These are phyloP conservation scores for Leptinotarsa juncta DNA, from an alignment of 2,888 invertebrate genomes.

Conservation along the genomic window DNA sequence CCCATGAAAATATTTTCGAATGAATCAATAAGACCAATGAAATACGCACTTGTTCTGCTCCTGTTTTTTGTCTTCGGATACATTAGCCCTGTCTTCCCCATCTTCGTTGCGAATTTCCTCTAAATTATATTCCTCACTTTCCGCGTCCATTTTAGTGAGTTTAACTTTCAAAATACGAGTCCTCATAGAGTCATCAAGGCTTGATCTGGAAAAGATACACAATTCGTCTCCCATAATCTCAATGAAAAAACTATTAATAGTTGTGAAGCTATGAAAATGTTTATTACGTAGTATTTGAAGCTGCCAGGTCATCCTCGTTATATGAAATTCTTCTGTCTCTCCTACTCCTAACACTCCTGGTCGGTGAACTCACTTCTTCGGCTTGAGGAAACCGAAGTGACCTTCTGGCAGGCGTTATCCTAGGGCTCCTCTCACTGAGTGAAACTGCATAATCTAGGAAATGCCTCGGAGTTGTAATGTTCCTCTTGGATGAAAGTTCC, in stretches of 20 bases:
- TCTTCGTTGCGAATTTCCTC: constrained; percentile 9
- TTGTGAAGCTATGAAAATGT: neutral
- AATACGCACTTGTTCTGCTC: neutral
- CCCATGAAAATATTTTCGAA: too few species aligned
- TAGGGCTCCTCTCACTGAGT: constrained; percentile 17
- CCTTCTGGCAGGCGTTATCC: constrained; percentile 29
- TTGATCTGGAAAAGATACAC: constrained; percentile 21
- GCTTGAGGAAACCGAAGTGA: constrained; percentile 27
- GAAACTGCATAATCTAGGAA: constrained; percentile 23
- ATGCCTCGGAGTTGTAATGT: constrained; percentile 30
- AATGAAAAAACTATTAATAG: too few species aligned
- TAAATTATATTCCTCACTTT: constrained; percentile 5
- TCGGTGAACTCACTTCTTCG: constrained; percentile 19
- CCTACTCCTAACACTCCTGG: constrained; percentile 21
- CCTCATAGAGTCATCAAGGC: constrained; percentile 26
- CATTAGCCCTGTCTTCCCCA: neutral
- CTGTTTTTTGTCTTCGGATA: neutral
- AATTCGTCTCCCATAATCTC: too few species aligned
- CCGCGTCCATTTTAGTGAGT: constrained; percentile 5
- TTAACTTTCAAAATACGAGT: constrained; percentile 22
- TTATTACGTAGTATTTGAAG: neutral
- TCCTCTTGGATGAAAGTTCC: constrained; percentile 23
- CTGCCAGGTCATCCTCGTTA: constrained; percentile 18
- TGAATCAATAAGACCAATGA: too few species aligned
- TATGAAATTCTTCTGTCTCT: neutral